Evolutionary conservation across 2,888 invertebrate species (phyloP).

Genomic region (Chesias legatella): DNA sequence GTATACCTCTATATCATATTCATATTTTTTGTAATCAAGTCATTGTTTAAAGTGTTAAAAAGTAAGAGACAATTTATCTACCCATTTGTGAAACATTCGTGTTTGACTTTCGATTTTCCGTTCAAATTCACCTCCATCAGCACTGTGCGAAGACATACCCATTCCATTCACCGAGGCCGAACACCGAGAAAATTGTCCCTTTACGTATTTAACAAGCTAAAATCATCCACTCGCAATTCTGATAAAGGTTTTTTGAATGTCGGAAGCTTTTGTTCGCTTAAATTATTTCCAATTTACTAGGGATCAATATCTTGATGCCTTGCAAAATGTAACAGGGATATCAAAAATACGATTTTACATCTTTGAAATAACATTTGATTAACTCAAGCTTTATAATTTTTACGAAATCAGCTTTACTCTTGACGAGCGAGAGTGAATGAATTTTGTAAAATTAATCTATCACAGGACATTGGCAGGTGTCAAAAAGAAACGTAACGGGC

Average conservation of each 20-base stretch:
- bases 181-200: conserved; percentile 35
- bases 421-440: too few relatives aligned
- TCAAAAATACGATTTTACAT: conserved; percentile 14
- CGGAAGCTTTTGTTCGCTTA: conserved; percentile 31
- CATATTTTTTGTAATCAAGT: too few relatives aligned
- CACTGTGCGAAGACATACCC: conserved; percentile 34
- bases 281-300: conserved; percentile 34
- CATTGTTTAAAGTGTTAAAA: conserved; percentile 11
- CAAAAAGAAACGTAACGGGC: too few relatives aligned
- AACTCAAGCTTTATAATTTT: too few relatives aligned
- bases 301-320: conserved; percentile 25
- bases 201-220: conserved; percentile 38
- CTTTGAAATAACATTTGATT: neutral
- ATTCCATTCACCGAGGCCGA: conserved; percentile 38
- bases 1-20: too few relatives aligned
- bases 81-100: conserved; percentile 38
- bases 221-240: conserved; percentile 35
- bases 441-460: too few relatives aligned
- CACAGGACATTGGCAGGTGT: too few relatives aligned
- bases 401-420: too few relatives aligned
- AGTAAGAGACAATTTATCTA: conserved; percentile 31
- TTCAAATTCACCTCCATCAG: conserved; percentile 44
- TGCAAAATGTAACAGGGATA: conserved; percentile 16
- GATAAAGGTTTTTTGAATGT: conserved; percentile 30
- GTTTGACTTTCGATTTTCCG: conserved; percentile 49